Evolutionary conservation across 1,140 invertebrate genomes (phyloP), one percentile per base, ranked within the genome.

Genomic region (Galleria mellonella): DNA sequence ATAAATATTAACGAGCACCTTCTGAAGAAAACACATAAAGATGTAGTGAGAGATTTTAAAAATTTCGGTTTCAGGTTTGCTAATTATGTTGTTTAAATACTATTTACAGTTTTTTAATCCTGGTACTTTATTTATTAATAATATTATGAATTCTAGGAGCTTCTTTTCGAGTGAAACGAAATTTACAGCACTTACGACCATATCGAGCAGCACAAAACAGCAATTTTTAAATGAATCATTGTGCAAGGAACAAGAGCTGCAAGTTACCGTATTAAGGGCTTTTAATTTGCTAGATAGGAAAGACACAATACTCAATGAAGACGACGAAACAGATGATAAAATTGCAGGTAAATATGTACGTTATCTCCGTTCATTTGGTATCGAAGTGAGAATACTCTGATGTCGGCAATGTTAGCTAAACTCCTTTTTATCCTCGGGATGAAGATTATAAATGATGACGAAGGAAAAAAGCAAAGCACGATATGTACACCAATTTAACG

Each of bases 21-120:
- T 1, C 46, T 79, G 41, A 71, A 68, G 38, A 78, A 74, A 45
- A 83, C 76, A 6, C 64, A 73, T 31, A 75, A 72, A 46, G 81
- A 84, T 52, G 71, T 84, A 0, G 76, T 84, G 3, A 67, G 60
- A 40, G 76, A 84, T 45, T 72, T 61, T 35, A 50, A 61, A 43
- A 58, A 70, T 33, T 43, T 74, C 4, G 72, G 63, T 49, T 54
- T 71, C 9, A 81, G 74, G 74, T 81, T 37, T 23, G 47, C 17
- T 53, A 31, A 43, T 36, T 9, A 38, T 30, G 10, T 31, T 32
- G 10, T 33, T 31, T 29, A 23, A 8, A 36, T 32, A 39, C 29
- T 9, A 1, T 12, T 31, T 2, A 3, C 8, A 10, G 9, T 15
- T 17, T 9, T 17, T 8, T 38, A n/a, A 4, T 23, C n/a, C 13